Conservation (phyloP, 2,888 invertebrate species). For the Eucera pruinosa region DNA sequence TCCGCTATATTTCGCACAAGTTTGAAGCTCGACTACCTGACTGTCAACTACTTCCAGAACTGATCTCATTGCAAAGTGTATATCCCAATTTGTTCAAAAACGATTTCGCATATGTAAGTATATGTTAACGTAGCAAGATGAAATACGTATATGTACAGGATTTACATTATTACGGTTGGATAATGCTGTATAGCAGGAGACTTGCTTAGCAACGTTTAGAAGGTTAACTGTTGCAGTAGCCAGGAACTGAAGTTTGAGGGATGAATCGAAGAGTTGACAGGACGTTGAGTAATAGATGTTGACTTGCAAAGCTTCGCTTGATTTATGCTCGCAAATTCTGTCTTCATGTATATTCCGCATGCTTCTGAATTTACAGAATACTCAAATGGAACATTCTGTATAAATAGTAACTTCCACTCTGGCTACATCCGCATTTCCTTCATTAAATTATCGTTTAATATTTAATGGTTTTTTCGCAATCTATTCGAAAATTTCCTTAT, state of each 20-base stretch:
- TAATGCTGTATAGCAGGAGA: not conserved
- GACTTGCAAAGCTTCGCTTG: slow-evolving; percentile 4
- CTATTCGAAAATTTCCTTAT: too few relatives aligned
- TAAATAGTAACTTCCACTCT: too few relatives aligned
- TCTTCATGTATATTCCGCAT: not conserved
- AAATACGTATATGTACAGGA: not conserved
- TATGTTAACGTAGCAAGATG: not conserved
- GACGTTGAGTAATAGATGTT: slow-evolving; percentile 24
- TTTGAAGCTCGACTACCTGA: not conserved
- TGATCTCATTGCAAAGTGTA: slow-evolving; percentile 10
- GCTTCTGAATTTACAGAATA: not conserved
- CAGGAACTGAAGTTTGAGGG: slow-evolving; percentile 2
- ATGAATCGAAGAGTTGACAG: slow-evolving; percentile 25
- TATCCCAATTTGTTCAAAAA: slow-evolving; percentile 9
- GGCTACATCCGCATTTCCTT: too few relatives aligned
- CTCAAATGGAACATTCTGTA: too few relatives aligned
- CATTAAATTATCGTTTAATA: too few relatives aligned
- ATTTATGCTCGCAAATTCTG: slow-evolving; percentile 12
- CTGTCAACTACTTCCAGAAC: not conserved
- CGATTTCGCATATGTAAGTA: not conserved
- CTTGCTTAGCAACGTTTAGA: not conserved
- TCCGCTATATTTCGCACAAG: slow-evolving; percentile 4
- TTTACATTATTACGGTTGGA: not conserved
- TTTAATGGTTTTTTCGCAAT: too few relatives aligned
- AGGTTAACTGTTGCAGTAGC: not conserved